A percentile compares a stretch with the other conserved stretches of the same genome.
Conservation (phyloP, 1,140 invertebrate species). For the Leptopilina clavipes region DNA sequence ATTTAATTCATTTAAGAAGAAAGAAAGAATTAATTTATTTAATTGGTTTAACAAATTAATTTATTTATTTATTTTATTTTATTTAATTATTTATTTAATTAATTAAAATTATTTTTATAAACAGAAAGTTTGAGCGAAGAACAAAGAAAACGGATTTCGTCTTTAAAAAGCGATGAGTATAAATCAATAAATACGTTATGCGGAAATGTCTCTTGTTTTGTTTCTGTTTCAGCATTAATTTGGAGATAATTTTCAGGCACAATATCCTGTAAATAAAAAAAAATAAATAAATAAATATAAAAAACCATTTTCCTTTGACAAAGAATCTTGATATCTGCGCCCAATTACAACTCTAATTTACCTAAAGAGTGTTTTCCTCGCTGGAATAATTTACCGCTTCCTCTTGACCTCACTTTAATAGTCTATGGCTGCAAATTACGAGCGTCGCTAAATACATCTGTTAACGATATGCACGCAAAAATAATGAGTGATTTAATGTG, state of each 20-base stretch:
- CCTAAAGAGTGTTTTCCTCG: slow-evolving; percentile 15
- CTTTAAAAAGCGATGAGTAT: too few species aligned
- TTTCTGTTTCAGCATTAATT: background rate
- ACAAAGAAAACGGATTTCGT: too few species aligned
- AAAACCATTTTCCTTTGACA: background rate
- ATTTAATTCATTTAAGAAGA: too few species aligned
- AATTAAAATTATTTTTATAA: too few species aligned
- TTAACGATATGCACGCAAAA: background rate
- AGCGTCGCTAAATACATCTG: slow-evolving; percentile 18
- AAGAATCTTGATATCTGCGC: background rate
- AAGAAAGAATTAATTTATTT: too few species aligned
- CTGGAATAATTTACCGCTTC: slow-evolving; percentile 8
- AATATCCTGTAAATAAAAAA: background rate
- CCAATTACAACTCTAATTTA: slow-evolving; percentile 7
- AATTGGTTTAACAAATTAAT: too few species aligned
- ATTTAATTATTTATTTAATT: too few species aligned
- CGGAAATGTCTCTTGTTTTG: too few species aligned
- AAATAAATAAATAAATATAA: background rate
- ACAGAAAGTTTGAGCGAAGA: too few species aligned
- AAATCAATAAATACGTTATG: too few species aligned
- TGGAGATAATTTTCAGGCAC: background rate
- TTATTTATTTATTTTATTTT: too few species aligned
- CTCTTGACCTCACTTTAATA: slow-evolving; percentile 11
- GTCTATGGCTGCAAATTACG: slow-evolving; percentile 10
- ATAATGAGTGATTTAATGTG: background rate